Evolutionary conservation across 2,888 invertebrate genomes (phyloP).

Genomic region (Incurvaria masculella): DNA sequence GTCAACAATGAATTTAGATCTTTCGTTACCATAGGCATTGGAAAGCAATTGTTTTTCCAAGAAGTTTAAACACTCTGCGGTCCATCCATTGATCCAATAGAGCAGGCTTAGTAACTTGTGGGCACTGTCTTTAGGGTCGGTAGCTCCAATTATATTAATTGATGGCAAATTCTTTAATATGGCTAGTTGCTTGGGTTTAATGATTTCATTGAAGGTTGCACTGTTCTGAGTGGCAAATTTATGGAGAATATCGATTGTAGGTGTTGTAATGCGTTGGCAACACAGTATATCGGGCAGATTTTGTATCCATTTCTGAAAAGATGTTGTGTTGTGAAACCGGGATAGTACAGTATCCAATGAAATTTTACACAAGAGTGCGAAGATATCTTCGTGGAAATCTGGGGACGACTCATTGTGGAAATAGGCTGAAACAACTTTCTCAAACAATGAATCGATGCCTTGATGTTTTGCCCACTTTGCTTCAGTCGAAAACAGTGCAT

Average conservation of each 20-base stretch:
- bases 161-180: constrained; percentile 48
- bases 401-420: constrained; percentile 28
- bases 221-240: constrained; percentile 57
- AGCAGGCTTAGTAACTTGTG: constrained; percentile 53
- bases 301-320: constrained; percentile 50
- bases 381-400: constrained; percentile 35
- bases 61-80: constrained; percentile 35
- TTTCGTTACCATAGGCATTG: constrained; percentile 30
- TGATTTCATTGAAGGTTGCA: constrained; percentile 41
- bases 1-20: constrained; percentile 39
- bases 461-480: constrained; percentile 35
- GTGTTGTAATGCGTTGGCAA: constrained; percentile 40
- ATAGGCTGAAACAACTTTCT: constrained; percentile 38
- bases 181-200: constrained; percentile 35
- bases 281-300: constrained; percentile 57
- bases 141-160: constrained; percentile 34
- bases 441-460: constrained; percentile 33
- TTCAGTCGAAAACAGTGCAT: constrained; percentile 34
- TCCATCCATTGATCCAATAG: constrained; percentile 50
- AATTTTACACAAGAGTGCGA: constrained; percentile 42
- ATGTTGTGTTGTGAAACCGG: constrained; percentile 34
- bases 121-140: constrained; percentile 36
- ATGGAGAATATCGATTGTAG: constrained; percentile 55
- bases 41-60: constrained; percentile 37
- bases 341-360: constrained; percentile 36